phyloP scores from a whole-genome alignment of 23 tunicate species.

The Aplidium turbinatum region DNA sequence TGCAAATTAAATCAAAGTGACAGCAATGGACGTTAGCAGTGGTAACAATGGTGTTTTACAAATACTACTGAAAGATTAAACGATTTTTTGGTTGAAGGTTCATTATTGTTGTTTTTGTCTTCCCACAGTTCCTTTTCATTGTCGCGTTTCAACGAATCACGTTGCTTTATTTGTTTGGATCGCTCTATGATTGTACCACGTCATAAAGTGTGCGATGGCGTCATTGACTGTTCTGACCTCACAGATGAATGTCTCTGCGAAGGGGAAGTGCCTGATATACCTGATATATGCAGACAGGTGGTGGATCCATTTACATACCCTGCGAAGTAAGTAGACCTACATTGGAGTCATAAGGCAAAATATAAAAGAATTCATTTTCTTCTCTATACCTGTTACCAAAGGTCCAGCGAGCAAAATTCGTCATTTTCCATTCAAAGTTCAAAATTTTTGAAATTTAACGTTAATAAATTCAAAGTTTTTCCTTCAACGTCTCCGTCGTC shows the following conservation, averaged over 20 bases:
- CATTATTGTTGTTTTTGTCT: not conserved
- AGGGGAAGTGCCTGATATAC: not conserved
- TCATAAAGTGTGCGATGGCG: conserved; percentile 34
- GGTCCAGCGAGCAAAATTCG: not conserved
- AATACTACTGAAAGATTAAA: no score
- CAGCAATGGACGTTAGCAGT: no score
- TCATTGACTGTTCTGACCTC: conserved; percentile 43
- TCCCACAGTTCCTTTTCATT: not conserved
- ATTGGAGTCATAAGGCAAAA: no score
- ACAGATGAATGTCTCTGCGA: conserved; percentile 49
- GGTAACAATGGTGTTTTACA: no score
- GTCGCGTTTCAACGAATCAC: not conserved
- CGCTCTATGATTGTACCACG: conserved; percentile 9
- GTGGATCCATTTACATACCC: no score
- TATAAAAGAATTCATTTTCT: not conserved
- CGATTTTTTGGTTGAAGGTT: not conserved
- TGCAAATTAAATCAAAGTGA: no score
- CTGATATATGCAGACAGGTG: conserved; percentile 15
- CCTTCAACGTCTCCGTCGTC: no score
- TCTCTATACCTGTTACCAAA: not conserved
- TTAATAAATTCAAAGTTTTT: no score
- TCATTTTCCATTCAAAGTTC: not conserved
- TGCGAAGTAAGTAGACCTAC: no score
- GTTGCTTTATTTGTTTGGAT: conserved; percentile 40
- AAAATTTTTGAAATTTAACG: not conserved